A percentile compares a stretch with the other conserved stretches of the same genome.
Evolutionary conservation across 2,888 invertebrate genomes (phyloP).

Genomic region (Agrochola litura): DNA sequence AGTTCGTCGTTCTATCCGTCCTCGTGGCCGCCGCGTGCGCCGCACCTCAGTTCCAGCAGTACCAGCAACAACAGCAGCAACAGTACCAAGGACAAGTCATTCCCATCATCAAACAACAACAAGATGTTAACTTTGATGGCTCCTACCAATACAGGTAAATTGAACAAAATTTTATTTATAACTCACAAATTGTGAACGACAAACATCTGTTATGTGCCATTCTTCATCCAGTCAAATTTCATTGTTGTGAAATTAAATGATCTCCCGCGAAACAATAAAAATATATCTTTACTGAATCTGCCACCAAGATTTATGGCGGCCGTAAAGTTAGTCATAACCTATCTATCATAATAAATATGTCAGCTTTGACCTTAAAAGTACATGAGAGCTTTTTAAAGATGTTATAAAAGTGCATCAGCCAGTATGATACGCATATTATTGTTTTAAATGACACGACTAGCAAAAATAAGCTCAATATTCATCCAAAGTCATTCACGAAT

Average conservation of each 20-base stretch:
- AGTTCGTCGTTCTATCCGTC: constrained; percentile 84
- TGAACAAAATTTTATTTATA: constrained; percentile 11
- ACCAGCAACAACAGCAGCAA: constrained; percentile 76
- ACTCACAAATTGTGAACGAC: constrained; percentile 2
- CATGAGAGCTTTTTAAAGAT: constrained; percentile 22
- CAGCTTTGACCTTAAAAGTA: constrained; percentile 23
- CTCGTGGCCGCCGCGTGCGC: constrained; percentile 82
- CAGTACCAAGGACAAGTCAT: constrained; percentile 82
- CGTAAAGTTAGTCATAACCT: constrained; percentile 36
- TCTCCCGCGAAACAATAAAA: constrained; percentile 41
- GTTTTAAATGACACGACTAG: background rate
- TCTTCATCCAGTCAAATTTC: constrained; percentile 21
- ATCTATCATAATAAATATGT: constrained; percentile 46
- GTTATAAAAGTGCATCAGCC: constrained; percentile 14
- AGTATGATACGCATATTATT: background rate
- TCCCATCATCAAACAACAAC: constrained; percentile 91
- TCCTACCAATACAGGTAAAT: constrained; percentile 91
- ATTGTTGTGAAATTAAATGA: constrained; percentile 44
- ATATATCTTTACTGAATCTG: constrained; percentile 31
- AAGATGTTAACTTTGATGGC: constrained; percentile 90
- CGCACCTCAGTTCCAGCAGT: constrained; percentile 79
- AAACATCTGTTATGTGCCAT: constrained; percentile 30
- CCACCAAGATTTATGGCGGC: constrained; percentile 35
- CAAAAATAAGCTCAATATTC: background rate
- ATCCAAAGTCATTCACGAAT: background rate